Percentiles rank a stretch among this genome's conserved stretches.
phyloP scores from a whole-genome alignment of 2,888 invertebrate species.

The Drosophila meridionalis region DNA sequence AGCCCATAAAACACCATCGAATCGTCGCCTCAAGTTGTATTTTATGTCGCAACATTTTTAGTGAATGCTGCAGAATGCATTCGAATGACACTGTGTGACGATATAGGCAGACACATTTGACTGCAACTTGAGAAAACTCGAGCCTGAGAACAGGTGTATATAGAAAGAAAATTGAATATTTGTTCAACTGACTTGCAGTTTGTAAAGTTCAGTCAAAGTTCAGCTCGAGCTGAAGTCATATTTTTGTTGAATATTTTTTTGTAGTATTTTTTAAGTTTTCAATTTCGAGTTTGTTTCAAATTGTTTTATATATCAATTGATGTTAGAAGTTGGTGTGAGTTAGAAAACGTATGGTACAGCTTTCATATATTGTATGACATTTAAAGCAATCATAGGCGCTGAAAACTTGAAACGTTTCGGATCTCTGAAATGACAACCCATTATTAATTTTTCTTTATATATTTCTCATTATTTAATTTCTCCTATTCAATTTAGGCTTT shows the following conservation, averaged over 20 bases:
- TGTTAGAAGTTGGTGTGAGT: too few relatives aligned
- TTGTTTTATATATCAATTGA: too few relatives aligned
- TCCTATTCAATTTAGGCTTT: neutral
- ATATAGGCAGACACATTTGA: neutral
- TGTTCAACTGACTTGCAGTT: neutral
- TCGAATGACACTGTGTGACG: neutral
- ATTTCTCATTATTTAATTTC: neutral
- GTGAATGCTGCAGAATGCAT: slow-evolving; percentile 1
- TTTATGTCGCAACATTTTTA: slow-evolving; percentile 7
- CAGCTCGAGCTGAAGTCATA: neutral
- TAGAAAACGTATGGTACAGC: neutral
- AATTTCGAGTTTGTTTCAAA: too few relatives aligned
- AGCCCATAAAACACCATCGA: slow-evolving; percentile 38
- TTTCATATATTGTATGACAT: neutral
- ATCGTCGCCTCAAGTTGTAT: slow-evolving; percentile 1
- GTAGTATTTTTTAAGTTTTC: too few relatives aligned
- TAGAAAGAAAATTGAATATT: neutral
- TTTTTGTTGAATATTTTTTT: neutral
- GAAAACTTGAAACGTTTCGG: neutral
- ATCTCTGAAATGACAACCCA: too few relatives aligned
- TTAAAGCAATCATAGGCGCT: neutral
- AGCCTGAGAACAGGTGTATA: neutral
- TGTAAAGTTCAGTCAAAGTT: neutral
- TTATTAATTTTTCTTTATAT: too few relatives aligned
- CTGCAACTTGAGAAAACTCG: neutral